Evolutionary conservation across 1,140 invertebrate species (phyloP).

Genomic region (Trachymyrmex septentrionalis): DNA sequence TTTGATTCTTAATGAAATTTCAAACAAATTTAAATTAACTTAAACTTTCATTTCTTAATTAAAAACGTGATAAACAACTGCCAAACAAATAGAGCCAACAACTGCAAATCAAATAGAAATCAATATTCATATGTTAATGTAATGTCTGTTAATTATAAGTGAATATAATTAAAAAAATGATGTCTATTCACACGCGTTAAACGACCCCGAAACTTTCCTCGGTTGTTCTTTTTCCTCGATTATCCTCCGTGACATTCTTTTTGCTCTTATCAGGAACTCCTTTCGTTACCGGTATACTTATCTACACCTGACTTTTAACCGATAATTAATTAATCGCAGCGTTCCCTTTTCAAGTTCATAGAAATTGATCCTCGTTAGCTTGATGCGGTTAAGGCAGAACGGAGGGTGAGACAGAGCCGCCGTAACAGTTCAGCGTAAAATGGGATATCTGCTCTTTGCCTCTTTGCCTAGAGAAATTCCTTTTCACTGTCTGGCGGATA

Average conservation of each 20-base stretch:
- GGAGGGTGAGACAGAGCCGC: neutral
- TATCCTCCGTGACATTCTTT: neutral
- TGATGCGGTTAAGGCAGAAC: slow-evolving; percentile 29
- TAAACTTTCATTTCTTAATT: slow-evolving; percentile 3
- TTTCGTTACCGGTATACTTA: neutral
- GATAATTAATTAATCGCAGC: slow-evolving; percentile 73
- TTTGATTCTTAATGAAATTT: neutral
- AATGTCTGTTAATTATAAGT: slow-evolving; percentile 33
- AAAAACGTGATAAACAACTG: neutral
- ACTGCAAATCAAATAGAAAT: no score
- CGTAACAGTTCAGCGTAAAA: slow-evolving; percentile 62
- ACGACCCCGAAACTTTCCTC: slow-evolving; percentile 21
- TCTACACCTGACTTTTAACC: slow-evolving; percentile 50
- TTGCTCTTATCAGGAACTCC: neutral
- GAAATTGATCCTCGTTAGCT: slow-evolving; percentile 71
- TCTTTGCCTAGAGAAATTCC: slow-evolving; percentile 54
- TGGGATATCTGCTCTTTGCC: slow-evolving; percentile 56
- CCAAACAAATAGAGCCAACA: no score
- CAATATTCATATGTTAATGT: neutral
- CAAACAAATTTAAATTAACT: slow-evolving; percentile 6
- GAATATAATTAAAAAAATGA: slow-evolving; percentile 37
- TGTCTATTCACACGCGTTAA: slow-evolving; percentile 21
- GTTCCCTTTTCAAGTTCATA: slow-evolving; percentile 38
- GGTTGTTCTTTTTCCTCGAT: neutral
- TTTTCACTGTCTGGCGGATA: slow-evolving; percentile 20